A percentile compares a stretch with the other conserved stretches of the same genome.
phyloP scores from a whole-genome alignment of 2,797 vertebrate genomes.

The Craterocephalus amniculus region DNA sequence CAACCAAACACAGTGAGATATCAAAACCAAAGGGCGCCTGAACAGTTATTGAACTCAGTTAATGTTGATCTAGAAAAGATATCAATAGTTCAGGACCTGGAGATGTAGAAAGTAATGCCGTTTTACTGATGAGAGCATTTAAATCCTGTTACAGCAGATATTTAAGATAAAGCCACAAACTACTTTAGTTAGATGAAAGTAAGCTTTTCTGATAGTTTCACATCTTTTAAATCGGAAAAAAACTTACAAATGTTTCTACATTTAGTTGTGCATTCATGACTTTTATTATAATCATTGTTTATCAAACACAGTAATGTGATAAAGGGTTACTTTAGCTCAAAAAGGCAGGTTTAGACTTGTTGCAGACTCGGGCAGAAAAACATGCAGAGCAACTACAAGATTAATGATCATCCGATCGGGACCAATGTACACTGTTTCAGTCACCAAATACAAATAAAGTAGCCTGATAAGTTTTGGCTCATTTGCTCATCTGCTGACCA shows the following conservation, averaged over 20 bases:
- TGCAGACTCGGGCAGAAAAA: slow-evolving; percentile 20
- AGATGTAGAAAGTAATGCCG: neutral
- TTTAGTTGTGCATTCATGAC: neutral
- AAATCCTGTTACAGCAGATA: neutral
- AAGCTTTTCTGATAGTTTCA: no score
- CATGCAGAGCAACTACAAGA: neutral
- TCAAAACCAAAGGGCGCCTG: slow-evolving; percentile 64
- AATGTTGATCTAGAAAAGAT: slow-evolving; percentile 44
- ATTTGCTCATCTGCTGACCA: slow-evolving; percentile 56
- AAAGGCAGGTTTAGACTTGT: neutral
- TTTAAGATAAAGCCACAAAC: neutral
- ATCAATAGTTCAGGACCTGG: slow-evolving; percentile 28
- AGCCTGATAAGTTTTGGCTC: slow-evolving; percentile 46
- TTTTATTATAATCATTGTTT: neutral
- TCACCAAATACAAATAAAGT: slow-evolving; percentile 67
- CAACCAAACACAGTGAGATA: slow-evolving; percentile 29
- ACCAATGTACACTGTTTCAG: slow-evolving; percentile 49
- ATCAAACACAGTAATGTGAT: neutral
- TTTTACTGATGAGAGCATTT: neutral
- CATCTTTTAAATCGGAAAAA: neutral
- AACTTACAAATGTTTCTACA: neutral
- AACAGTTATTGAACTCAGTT: slow-evolving; percentile 45
- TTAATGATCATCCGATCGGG: slow-evolving; percentile 37
- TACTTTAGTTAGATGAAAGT: neutral
- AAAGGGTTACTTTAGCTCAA: neutral